phyloP scores from a whole-genome alignment of 2,113 vertebrate genomes.

The Talpa occidentalis region DNA sequence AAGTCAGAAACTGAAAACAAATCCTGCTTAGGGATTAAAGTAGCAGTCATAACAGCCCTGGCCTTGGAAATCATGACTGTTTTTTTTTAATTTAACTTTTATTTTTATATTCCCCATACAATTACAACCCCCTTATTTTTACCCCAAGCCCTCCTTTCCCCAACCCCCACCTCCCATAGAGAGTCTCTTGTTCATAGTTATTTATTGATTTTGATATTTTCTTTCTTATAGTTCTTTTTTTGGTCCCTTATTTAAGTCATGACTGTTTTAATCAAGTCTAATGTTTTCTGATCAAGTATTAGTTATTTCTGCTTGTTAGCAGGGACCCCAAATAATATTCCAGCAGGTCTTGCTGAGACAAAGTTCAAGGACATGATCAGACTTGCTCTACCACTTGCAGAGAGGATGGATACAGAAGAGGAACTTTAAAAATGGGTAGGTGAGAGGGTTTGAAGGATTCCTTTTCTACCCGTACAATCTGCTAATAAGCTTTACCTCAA shows the following conservation, averaged over 20 bases:
- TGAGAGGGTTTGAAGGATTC: neutral
- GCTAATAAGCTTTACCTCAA: neutral
- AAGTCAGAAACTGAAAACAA: conserved; percentile 74
- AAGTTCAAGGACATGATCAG: conserved; percentile 50
- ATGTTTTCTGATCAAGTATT: conserved; percentile 33
- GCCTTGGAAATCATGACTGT: conserved; percentile 48
- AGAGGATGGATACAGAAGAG: conserved; percentile 10
- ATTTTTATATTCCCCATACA: no score
- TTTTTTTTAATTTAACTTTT: no score
- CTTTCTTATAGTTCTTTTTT: no score
- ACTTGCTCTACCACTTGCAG: conserved; percentile 19
- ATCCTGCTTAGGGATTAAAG: conserved; percentile 61
- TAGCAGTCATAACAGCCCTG: conserved; percentile 20
- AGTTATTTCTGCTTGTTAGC: conserved; percentile 48
- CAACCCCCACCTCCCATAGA: no score
- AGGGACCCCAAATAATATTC: conserved; percentile 49
- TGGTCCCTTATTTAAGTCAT: no score
- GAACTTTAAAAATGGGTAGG: neutral
- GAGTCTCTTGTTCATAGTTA: no score
- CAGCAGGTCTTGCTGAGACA: neutral
- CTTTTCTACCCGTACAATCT: conserved; percentile 17
- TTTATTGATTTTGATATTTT: no score
- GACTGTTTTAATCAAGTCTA: neutral
- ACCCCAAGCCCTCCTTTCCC: no score
- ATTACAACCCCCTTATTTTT: no score